Evolutionary conservation across 2,888 invertebrate genomes (phyloP), one percentile per base, ranked within the genome.

Genomic region (Diloba caeruleocephala): DNA sequence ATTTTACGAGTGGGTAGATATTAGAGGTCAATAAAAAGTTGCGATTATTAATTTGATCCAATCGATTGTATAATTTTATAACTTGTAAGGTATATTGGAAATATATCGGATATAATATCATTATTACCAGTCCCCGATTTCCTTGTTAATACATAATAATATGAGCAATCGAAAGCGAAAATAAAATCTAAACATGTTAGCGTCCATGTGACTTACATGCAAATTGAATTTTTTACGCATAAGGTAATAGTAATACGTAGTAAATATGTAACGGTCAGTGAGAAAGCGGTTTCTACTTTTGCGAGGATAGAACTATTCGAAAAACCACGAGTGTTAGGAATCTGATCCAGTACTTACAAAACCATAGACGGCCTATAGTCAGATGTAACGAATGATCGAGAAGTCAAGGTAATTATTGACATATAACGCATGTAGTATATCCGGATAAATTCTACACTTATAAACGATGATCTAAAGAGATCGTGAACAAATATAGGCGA

Each of bases 401-500:
- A 63, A 61, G 45, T 60, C 70, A 71, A 74, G 66, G 68, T 39
- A 57, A 29, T 28, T 17, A 25, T 41, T 51, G 28, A 43, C 36
- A 55, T 21, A 45, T 50, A 55, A 46, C 31, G 9, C 36, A 59
- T 21, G 5, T 19, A 2, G 7, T 28, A 13, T 15, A 15, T 46
- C 15, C 25, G 31, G 13, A 14, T 78, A 76, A 58, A 74, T 69
- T 66, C 41, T 55, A 65, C 82, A 87, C 81, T 74, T 43, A 44
- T 54, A 52, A 49, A 58, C 61, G 66, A 60, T 55, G 63, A 70
- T 74, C 68, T 62, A 71, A 78, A 81, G 74, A 79, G 78, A 81
- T 88, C 87, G 85, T 88, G 86, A 78, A 65, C 65, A 73, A 74
- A 78, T 66, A 71, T 53, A 51, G 57, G 45, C 43, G 60, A 61